These are phyloP conservation scores for Caenorhabditis remanei DNA, from an alignment of 1,140 invertebrate genomes.

Conservation along the genomic window DNA sequence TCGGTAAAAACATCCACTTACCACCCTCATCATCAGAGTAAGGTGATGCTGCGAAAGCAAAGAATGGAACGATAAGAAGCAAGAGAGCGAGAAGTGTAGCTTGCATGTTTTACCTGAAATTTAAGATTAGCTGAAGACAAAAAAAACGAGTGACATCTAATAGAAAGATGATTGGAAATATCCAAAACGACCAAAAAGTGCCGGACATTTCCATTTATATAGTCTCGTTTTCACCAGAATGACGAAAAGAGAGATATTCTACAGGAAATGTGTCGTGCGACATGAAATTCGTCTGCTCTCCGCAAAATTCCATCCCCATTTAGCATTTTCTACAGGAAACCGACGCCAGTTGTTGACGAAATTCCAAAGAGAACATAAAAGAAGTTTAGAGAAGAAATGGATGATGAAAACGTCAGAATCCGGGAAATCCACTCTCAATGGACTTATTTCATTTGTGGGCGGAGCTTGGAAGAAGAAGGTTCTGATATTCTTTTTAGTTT, in stretches of 20 bases:
- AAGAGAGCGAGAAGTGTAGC: constrained; percentile 33
- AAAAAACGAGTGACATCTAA: background rate
- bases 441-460: constrained; percentile 12
- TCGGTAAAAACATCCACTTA: background rate
- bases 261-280: constrained; percentile 48
- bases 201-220: constrained; percentile 12
- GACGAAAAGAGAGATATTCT: background rate
- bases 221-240: constrained; percentile 10
- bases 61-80: constrained; percentile 31
- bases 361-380: background rate
- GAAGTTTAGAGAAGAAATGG: background rate
- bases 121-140: background rate
- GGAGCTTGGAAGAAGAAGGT: background rate
- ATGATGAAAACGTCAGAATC: constrained; percentile 41
- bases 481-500: background rate
- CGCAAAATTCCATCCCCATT: background rate
- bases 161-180: no score
- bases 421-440: background rate
- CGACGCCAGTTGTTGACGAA: constrained; percentile 32
- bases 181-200: background rate
- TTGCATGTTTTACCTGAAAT: constrained; percentile 41
- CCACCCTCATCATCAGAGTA: constrained; percentile 30
- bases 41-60: constrained; percentile 8
- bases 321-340: constrained; percentile 51
- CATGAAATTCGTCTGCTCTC: constrained; percentile 23